These are phyloP conservation scores for Azorinus chamasolen DNA, from an alignment of 2,888 invertebrate genomes.

Conservation along the genomic window DNA sequence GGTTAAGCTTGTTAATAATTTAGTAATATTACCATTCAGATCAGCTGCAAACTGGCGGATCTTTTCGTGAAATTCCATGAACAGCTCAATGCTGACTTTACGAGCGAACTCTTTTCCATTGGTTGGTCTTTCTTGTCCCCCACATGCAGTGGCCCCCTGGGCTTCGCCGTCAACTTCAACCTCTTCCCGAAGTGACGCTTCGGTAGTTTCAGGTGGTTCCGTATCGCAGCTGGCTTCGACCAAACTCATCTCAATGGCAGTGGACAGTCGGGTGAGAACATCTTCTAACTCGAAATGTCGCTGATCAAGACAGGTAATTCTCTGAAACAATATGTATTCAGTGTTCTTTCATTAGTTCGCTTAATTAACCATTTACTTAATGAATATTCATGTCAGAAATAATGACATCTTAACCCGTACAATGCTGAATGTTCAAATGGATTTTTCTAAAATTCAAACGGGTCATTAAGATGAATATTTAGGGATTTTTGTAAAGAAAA, in stretches of 20 bases:
- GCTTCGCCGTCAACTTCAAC: constrained; percentile 1
- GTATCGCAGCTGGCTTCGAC: neutral
- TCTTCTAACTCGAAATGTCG: constrained; percentile 60
- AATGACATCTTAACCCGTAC: too few relatives aligned
- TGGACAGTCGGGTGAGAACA: constrained; percentile 46
- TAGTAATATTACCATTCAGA: constrained; percentile 44
- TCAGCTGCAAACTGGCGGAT: constrained; percentile 56
- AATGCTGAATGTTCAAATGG: too few relatives aligned
- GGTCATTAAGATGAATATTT: too few relatives aligned
- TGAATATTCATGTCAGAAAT: too few relatives aligned
- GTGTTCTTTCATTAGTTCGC: too few relatives aligned
- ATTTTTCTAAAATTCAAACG: too few relatives aligned
- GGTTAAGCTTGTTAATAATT: too few relatives aligned
- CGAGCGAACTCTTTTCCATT: constrained; percentile 1
- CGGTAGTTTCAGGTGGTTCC: neutral
- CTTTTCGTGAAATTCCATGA: constrained; percentile 59
- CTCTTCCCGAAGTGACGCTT: neutral
- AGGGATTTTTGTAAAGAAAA: too few relatives aligned
- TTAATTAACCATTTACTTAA: too few relatives aligned
- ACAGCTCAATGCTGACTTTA: constrained; percentile 42
- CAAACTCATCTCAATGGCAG: constrained; percentile 32
- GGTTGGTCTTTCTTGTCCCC: neutral
- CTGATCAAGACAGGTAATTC: constrained; percentile 51
- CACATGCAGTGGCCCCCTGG: neutral
- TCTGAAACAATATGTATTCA: constrained; percentile 22